These are phyloP conservation scores for Crocidura indochinensis DNA, from an alignment of 2,797 vertebrate genomes.

Conservation along the genomic window DNA sequence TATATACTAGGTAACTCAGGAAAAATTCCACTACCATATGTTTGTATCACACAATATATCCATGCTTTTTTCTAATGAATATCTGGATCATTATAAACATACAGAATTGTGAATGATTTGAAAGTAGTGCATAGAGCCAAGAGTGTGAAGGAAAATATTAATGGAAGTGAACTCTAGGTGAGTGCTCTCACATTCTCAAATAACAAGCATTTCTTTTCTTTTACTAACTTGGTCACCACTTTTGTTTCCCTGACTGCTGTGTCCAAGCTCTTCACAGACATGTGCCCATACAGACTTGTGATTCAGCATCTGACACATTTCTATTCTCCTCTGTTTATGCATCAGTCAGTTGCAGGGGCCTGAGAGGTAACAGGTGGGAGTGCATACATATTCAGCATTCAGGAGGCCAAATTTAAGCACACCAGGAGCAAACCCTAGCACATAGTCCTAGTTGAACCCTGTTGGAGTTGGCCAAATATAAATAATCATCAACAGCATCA, in stretches of 20 bases:
- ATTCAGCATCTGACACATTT: background rate
- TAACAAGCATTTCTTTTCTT: background rate
- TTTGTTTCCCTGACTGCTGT: background rate
- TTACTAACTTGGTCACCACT: background rate
- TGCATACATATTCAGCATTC: too few species aligned
- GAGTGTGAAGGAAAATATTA: background rate
- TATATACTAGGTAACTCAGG: too few species aligned
- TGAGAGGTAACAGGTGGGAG: too few species aligned
- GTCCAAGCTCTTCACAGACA: background rate
- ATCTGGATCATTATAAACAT: too few species aligned
- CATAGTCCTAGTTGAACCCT: too few species aligned
- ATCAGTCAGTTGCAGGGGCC: too few species aligned
- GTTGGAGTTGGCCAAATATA: too few species aligned
- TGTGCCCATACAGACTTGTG: background rate
- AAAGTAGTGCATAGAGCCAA: background rate
- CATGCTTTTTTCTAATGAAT: too few species aligned
- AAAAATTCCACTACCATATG: too few species aligned
- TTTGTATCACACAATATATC: background rate
- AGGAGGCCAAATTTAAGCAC: too few species aligned
- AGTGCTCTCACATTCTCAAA: background rate
- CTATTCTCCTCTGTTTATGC: background rate
- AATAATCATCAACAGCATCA: too few species aligned
- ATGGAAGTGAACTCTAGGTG: background rate
- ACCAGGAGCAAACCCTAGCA: too few species aligned
- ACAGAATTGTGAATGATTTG: background rate